Percentiles rank a stretch among this genome's conserved stretches.
Evolutionary conservation across 2,113 vertebrate genomes (phyloP).

Genomic region (Cyphomyrus discorhynchus): DNA sequence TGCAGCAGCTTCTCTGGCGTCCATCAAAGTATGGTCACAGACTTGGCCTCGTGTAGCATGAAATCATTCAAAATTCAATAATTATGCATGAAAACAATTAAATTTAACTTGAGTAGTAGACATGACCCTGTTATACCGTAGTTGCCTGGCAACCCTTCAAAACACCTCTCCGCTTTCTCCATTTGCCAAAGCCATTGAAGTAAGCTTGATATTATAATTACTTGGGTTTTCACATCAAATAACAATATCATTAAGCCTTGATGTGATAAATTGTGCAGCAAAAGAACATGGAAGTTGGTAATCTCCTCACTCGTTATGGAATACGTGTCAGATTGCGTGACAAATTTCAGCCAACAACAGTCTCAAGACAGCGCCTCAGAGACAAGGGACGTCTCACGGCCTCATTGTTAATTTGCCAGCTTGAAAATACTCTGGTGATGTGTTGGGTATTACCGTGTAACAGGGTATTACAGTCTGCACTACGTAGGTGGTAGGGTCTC

Average conservation of each 20-base stretch:
- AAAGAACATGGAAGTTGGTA: slow-evolving; percentile 46
- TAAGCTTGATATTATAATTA: slow-evolving; percentile 63
- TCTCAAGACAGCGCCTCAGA: neutral
- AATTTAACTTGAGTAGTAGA: neutral
- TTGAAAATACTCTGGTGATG: neutral
- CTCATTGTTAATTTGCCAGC: neutral
- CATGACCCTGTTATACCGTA: slow-evolving; percentile 24
- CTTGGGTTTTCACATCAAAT: slow-evolving; percentile 67
- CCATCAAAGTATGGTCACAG: neutral
- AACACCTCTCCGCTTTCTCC: slow-evolving; percentile 13
- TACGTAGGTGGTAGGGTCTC: neutral
- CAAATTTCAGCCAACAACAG: slow-evolving; percentile 51
- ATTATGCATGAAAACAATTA: neutral
- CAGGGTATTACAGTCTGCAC: neutral
- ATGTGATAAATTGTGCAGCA: slow-evolving; percentile 62
- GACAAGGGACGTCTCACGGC: neutral
- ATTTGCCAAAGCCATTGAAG: slow-evolving; percentile 37
- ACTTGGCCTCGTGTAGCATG: neutral
- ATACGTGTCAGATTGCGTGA: slow-evolving; percentile 49
- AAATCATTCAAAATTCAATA: neutral
- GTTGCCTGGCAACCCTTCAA: slow-evolving; percentile 37
- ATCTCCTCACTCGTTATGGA: slow-evolving; percentile 51
- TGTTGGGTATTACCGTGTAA: neutral
- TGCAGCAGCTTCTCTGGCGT: neutral
- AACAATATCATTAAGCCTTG: slow-evolving; percentile 62